Evolutionary conservation across 2,113 vertebrate species (phyloP).

Genomic region (Dendropsophus ebraccatus): DNA sequence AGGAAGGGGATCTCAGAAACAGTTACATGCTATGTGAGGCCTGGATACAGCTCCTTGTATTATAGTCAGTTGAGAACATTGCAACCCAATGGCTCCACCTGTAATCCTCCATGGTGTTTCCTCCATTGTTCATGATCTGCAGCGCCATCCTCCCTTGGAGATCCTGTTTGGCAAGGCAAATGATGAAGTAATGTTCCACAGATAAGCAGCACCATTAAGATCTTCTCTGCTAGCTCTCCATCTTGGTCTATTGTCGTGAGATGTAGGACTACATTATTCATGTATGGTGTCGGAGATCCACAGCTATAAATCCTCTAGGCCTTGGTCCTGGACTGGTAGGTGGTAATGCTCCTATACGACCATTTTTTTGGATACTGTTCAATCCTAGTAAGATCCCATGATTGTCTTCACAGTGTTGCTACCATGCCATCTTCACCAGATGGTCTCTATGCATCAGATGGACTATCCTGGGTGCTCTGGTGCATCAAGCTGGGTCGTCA

Average conservation of each 20-base stretch:
- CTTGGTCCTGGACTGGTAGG: constrained; percentile 69
- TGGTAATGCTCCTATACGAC: constrained; percentile 72
- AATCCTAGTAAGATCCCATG: constrained; percentile 90
- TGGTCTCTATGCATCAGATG: constrained; percentile 82
- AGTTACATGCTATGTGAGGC: constrained; percentile 77
- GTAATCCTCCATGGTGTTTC: constrained; percentile 69
- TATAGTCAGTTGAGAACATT: constrained; percentile 75
- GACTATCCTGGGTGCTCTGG: constrained; percentile 71
- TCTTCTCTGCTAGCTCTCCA: constrained; percentile 68
- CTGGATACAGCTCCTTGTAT: constrained; percentile 73
- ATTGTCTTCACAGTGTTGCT: constrained; percentile 99
- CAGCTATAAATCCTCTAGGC: constrained; percentile 73
- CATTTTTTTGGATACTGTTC: constrained; percentile 64
- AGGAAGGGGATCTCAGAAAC: constrained; percentile 56
- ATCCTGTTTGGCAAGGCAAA: constrained; percentile 84
- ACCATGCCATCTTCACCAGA: constrained; percentile 88
- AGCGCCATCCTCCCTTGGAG: constrained; percentile 69
- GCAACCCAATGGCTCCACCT: constrained; percentile 74
- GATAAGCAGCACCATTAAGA: constrained; percentile 83
- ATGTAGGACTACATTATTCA: constrained; percentile 68
- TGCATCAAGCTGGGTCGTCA: constrained; percentile 71
- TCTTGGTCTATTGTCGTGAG: constrained; percentile 71
- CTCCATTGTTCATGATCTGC: constrained; percentile 65
- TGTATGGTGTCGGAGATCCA: constrained; percentile 69
- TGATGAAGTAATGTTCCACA: constrained; percentile 71